Percentiles rank a stretch among this genome's conserved stretches.
Evolutionary conservation across 2,113 vertebrate species (phyloP).

Genomic region (Xenus cinereus): DNA sequence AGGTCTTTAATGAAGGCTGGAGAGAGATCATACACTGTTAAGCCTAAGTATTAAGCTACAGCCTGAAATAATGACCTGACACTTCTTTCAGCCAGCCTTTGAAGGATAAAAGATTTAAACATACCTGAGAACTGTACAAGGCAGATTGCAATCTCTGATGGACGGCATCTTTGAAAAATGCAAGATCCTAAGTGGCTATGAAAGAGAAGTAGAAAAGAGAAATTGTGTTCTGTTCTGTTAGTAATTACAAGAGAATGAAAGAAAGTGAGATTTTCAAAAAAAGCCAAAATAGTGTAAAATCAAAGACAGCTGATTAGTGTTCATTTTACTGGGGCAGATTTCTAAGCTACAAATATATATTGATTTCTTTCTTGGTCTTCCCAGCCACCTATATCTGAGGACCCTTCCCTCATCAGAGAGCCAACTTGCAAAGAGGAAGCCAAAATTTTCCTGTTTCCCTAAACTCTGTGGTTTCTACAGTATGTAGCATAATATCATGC

Average conservation of each 20-base stretch:
- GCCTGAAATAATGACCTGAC: conserved; percentile 48
- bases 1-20: not conserved
- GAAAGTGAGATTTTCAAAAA: not conserved
- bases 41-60: conserved; percentile 11
- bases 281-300: not conserved
- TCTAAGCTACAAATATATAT: not conserved
- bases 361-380: not conserved
- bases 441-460: not conserved
- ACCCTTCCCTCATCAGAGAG: not conserved
- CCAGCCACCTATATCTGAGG: not conserved
- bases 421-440: not conserved
- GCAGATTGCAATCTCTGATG: conserved; percentile 13
- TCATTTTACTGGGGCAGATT: not conserved
- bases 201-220: not conserved
- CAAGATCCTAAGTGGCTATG: not conserved
- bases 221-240: not conserved
- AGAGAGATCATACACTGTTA: not conserved
- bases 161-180: not conserved
- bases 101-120: conserved; percentile 40
- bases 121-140: not conserved
- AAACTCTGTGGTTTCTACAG: not conserved
- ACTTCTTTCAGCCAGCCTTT: conserved; percentile 39
- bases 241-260: not conserved
- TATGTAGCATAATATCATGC: not conserved
- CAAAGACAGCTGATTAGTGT: not conserved